Base-by-base conservation (phyloP, 2,113 vertebrate genomes). In the Aphyosemion australe region DNA sequence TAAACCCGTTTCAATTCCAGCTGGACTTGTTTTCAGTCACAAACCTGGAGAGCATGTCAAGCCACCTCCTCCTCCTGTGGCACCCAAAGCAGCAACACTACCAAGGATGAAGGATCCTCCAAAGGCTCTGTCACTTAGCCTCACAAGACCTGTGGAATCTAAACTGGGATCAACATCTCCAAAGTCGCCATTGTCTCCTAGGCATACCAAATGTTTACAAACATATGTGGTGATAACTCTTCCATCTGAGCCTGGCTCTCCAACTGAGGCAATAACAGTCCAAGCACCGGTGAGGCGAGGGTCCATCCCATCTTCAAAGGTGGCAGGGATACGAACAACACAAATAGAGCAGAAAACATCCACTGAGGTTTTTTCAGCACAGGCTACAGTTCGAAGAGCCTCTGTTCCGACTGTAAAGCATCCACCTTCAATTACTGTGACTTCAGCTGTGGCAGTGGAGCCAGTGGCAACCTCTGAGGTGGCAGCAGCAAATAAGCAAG, bases 201-300 rank as follows among this genome's bases (percentile, higher is more conserved):
- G 95, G 72, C 72, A 94, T 86, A 85, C 93, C 15, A 97, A 94
- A 88, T 93, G 94, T 64, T 93, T 95, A 68, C 95, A 98, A 87
- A 98, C 97, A 0, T 99, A 98, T 45, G 97, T 97, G 45, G 97
- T 99, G 37, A 99, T 99, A 85, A 99, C 97, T 3, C 92, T 99
- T 83, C 97, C 97, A 60, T 98, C 96, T 80, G 96, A 98, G 77
- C 95, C 95, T 71, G 94, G 96, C 52, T 97, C 96, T 84, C 96
- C 97, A 72, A 95, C 95, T 57, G 96, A 98, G 63, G 76, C 86
- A 65, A 89, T 95, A 82, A 91, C 91, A 85, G 92, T 93, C 53
- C 94, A 96, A 61, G 93, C 92, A 64, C 90, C 91, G 48, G 60
- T 91, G n/a, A 88, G 87, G 76, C 82, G 77, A 78, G 83, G 87